A percentile compares a stretch with the other conserved stretches of the same genome.
phyloP scores from a whole-genome alignment of 2,113 vertebrate genomes.

The Pseudorectes ferrugineus region DNA sequence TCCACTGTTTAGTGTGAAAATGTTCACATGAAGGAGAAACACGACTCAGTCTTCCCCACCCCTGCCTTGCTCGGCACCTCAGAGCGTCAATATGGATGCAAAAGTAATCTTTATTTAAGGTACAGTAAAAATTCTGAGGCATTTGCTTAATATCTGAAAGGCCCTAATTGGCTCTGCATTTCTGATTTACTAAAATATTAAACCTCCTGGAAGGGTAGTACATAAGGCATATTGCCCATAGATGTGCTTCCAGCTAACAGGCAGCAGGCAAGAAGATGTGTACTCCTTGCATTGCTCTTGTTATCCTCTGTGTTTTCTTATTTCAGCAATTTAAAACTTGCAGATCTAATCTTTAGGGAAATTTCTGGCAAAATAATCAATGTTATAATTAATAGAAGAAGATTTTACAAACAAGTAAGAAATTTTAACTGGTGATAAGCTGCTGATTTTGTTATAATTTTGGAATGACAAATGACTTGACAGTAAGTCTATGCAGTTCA shows the following conservation, averaged over 20 bases:
- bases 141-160: neutral
- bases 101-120: neutral
- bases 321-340: constrained; percentile 13
- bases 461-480: constrained; percentile 26
- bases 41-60: fast-evolving
- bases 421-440: constrained; percentile 12
- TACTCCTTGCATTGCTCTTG: neutral
- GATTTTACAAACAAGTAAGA: neutral
- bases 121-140: neutral
- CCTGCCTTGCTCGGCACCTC: neutral
- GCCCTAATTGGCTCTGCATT: neutral
- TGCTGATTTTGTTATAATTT: constrained; percentile 54
- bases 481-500: constrained; percentile 11
- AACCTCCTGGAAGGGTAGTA: neutral
- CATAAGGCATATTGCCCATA: neutral
- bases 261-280: neutral
- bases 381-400: constrained; percentile 15
- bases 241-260: neutral
- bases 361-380: constrained; percentile 2
- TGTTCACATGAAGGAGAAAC: neutral
- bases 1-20: neutral
- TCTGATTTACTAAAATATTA: neutral
- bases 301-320: constrained; percentile 5
- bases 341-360: constrained; percentile 34
- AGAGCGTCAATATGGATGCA: neutral